Percentiles rank a stretch among this genome's conserved stretches.
Conservation (phyloP, 2,888 invertebrate genomes). For the Chrysolina haemoptera region DNA sequence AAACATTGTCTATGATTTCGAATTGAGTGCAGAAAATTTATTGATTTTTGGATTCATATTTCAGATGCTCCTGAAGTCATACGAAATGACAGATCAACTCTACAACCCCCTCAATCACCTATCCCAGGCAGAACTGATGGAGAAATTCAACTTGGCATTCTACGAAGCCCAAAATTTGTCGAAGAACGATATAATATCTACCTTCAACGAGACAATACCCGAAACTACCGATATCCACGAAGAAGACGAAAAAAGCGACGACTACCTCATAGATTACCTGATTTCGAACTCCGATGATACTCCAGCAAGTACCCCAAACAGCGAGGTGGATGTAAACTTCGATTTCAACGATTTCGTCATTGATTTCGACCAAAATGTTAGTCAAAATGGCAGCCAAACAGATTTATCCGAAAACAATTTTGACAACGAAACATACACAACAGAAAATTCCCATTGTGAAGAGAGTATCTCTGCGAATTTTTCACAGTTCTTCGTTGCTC, state of each 20-base stretch:
- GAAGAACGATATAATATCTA: slow-evolving; percentile 58
- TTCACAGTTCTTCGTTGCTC: slow-evolving; percentile 59
- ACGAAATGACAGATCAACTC: slow-evolving; percentile 54
- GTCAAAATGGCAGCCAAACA: slow-evolving; percentile 29
- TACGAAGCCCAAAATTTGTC: slow-evolving; percentile 66
- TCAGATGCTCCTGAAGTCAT: slow-evolving; percentile 55
- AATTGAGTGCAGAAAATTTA: not conserved
- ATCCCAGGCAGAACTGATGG: slow-evolving; percentile 66
- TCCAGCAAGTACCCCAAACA: slow-evolving; percentile 45
- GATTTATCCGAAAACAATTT: slow-evolving; percentile 44
- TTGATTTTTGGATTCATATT: slow-evolving; percentile 23
- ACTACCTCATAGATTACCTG: slow-evolving; percentile 59
- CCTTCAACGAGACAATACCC: slow-evolving; percentile 56
- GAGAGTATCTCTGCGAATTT: slow-evolving; percentile 39
- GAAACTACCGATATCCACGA: slow-evolving; percentile 39
- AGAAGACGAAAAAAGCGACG: slow-evolving; percentile 48
- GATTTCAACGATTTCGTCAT: slow-evolving; percentile 65
- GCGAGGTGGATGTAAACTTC: slow-evolving; percentile 57
- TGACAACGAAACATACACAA: slow-evolving; percentile 56
- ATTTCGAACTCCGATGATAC: slow-evolving; percentile 54
- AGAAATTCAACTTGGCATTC: slow-evolving; percentile 68
- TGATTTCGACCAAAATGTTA: slow-evolving; percentile 61
- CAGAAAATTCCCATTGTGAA: slow-evolving; percentile 49
- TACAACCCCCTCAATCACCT: slow-evolving; percentile 59
- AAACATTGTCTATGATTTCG: no score